A percentile compares a stretch with the other conserved stretches of the same genome.
Evolutionary conservation across 2,113 vertebrate species (phyloP).

Genomic region (Muntiacus muntjak): DNA sequence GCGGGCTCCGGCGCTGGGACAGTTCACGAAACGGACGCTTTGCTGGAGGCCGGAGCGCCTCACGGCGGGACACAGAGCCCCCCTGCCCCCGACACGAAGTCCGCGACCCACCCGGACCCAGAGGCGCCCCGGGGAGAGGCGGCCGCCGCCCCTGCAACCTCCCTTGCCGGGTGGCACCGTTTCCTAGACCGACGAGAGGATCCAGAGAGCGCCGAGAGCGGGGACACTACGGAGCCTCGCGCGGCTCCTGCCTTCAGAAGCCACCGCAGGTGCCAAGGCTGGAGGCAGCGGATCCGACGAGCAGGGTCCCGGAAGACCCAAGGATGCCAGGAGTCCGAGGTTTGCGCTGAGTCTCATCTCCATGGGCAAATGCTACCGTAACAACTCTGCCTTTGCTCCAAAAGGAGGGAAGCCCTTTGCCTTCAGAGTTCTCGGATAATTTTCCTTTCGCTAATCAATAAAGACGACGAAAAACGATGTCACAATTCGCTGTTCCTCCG

Average conservation of each 20-base stretch:
- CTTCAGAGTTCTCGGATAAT: background rate
- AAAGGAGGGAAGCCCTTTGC: background rate
- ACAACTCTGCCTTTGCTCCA: background rate
- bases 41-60: background rate
- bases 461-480: background rate
- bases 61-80: background rate
- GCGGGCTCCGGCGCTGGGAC: background rate
- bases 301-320: background rate
- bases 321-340: background rate
- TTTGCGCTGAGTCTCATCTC: background rate
- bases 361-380: no score
- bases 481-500: background rate
- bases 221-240: background rate
- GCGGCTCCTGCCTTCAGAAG: background rate
- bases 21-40: rapidly evolving
- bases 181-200: no score
- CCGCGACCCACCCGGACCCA: background rate
- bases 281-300: background rate
- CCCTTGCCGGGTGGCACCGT: background rate
- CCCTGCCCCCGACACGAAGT: background rate
- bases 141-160: background rate
- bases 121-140: background rate
- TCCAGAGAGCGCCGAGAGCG: background rate
- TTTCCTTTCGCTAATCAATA: background rate
- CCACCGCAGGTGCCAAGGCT: background rate